Evolutionary conservation across 2,113 vertebrate species (phyloP).

Genomic region (Psilopogon haemacephalus): DNA sequence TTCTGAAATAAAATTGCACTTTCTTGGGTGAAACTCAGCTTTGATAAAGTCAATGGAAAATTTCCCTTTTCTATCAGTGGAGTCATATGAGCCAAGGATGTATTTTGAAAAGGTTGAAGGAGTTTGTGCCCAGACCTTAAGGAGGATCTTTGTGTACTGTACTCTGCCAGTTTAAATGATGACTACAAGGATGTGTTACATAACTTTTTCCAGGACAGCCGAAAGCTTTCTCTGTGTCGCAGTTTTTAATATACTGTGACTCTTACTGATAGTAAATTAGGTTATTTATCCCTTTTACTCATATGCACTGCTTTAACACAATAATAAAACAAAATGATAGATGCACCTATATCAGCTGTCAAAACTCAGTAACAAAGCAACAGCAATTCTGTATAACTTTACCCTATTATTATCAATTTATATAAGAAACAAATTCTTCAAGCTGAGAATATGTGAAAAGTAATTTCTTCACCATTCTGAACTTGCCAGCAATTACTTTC

Average conservation of each 20-base stretch:
- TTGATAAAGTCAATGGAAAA: background rate
- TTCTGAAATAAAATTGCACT: background rate
- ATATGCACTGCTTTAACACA: conserved; percentile 11
- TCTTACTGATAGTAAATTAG: conserved; percentile 31
- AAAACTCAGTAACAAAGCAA: conserved; percentile 51
- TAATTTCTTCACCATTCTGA: background rate
- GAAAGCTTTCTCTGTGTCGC: conserved; percentile 5
- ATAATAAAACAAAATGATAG: conserved; percentile 53
- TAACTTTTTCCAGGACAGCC: conserved; percentile 42
- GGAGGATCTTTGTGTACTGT: background rate
- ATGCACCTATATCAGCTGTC: background rate
- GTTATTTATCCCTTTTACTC: conserved; percentile 61
- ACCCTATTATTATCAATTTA: conserved; percentile 35
- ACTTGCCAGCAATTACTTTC: conserved; percentile 1
- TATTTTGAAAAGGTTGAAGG: conserved; percentile 11
- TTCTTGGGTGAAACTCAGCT: background rate
- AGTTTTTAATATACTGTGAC: conserved; percentile 42
- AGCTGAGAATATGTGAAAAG: background rate
- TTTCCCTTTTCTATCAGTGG: background rate
- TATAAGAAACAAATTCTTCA: conserved; percentile 44
- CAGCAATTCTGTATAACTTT: conserved; percentile 12
- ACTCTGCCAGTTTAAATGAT: conserved; percentile 57
- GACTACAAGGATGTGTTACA: conserved; percentile 12
- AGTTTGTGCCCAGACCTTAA: background rate
- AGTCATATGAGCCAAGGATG: background rate